phyloP scores from a whole-genome alignment of 1,140 invertebrate species.

The Cataglyphis hispanica region DNA sequence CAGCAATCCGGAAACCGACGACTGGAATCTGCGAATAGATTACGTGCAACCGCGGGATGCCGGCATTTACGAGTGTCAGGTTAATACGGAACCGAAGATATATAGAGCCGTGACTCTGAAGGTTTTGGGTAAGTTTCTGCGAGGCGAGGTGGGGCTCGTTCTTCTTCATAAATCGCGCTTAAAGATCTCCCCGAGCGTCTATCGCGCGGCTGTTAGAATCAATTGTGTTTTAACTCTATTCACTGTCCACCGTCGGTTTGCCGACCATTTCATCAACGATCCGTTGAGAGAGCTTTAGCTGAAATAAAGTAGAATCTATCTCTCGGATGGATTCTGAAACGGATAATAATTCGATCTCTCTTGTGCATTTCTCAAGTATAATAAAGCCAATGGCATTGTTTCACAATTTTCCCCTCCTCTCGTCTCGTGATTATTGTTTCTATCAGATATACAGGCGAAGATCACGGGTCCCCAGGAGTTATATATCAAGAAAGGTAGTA shows the following conservation, averaged over 20 bases:
- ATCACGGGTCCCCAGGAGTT: slow-evolving; percentile 94
- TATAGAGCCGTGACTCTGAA: slow-evolving; percentile 82
- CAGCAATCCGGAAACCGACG: slow-evolving; percentile 87
- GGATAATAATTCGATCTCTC: slow-evolving; percentile 18
- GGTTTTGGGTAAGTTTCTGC: slow-evolving; percentile 81
- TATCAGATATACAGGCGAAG: slow-evolving; percentile 92
- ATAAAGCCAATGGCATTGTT: slow-evolving; percentile 25
- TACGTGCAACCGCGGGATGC: slow-evolving; percentile 88
- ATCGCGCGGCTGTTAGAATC: slow-evolving; percentile 22
- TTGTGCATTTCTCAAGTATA: slow-evolving; percentile 4
- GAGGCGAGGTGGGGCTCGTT: slow-evolving; percentile 14
- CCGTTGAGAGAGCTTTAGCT: slow-evolving; percentile 17
- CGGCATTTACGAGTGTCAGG: slow-evolving; percentile 89
- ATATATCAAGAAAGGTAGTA: slow-evolving; percentile 95
- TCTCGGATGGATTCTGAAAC: neutral
- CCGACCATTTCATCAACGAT: neutral
- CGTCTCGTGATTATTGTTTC: slow-evolving; percentile 35
- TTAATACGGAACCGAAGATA: slow-evolving; percentile 88
- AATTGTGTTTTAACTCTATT: slow-evolving; percentile 51
- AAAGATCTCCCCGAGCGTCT: slow-evolving; percentile 50
- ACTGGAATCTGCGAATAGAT: slow-evolving; percentile 89
- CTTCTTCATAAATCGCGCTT: slow-evolving; percentile 43
- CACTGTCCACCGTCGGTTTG: too few species aligned
- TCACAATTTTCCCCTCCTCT: slow-evolving; percentile 21
- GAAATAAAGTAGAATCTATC: slow-evolving; percentile 18